Conservation (phyloP, 1,140 invertebrate species). For the Stratiolaelaps scimitus region DNA sequence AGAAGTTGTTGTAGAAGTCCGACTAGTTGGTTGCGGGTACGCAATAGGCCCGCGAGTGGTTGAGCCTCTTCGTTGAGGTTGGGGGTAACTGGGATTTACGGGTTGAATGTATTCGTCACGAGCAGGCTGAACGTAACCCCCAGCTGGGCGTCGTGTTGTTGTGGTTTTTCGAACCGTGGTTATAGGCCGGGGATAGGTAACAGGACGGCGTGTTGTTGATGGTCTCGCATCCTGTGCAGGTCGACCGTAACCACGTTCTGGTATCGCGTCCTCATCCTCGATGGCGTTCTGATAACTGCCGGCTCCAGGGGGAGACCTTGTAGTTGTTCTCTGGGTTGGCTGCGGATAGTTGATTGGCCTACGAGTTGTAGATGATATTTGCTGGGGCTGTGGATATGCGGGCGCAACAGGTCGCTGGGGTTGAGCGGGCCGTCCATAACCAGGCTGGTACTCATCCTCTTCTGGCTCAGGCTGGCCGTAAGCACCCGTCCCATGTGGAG, state of each 20-base stretch:
- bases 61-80: neutral
- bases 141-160: too few species aligned
- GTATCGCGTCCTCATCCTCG: neutral
- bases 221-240: too few species aligned
- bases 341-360: conserved; percentile 13
- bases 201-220: too few species aligned
- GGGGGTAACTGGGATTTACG: neutral
- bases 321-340: conserved; percentile 5
- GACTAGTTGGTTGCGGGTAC: neutral
- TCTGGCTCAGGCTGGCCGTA: conserved; percentile 8
- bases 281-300: neutral
- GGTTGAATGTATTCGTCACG: neutral
- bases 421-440: neutral
- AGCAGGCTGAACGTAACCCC: too few species aligned
- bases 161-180: too few species aligned
- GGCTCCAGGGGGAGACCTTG: conserved; percentile 11
- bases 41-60: conserved; percentile 14
- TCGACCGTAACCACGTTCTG: too few species aligned
- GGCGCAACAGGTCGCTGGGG: too few species aligned
- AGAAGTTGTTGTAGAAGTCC: neutral
- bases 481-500: neutral
- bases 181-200: too few species aligned
- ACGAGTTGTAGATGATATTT: neutral
- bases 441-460: conserved; percentile 22
- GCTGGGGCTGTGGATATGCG: too few species aligned